Base-by-base conservation (phyloP, 2,888 invertebrate species). In the Oligia fasciuncula region DNA sequence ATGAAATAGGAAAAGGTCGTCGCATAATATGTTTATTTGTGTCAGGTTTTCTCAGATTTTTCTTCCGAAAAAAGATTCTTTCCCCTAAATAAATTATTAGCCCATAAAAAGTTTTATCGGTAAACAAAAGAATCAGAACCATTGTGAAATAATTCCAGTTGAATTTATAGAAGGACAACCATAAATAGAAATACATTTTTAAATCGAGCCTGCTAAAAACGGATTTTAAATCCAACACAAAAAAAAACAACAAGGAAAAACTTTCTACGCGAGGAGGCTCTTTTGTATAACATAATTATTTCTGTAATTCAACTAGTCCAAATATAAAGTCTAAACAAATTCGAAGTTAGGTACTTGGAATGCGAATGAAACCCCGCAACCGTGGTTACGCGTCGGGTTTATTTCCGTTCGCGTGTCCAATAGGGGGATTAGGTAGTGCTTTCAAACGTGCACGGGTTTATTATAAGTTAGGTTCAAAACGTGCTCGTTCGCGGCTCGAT, bases 281-380 rank as follows among this genome's bases (percentile, higher is more conserved):
- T 62, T 71, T 84, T 85, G 43, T 81, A 19, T n/a, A 65, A 68
- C n/a, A 72, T 72, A 63, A 70, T 73, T 85, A 87, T 87, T 87
- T 60, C n/a, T 43, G 85, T 80, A 73, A 65, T 84, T 57, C 73
- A 80, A 87, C 60, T 51, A 63, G 29, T 76, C 65, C 73, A 76
- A 80, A 87, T 74, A 77, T 78, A 78, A 83, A 85, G 29, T 43
- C 51, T 35, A 11, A 60, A 79, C 70, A 66, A 85, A 71, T 83
- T 84, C 46, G n/a, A 23, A 60, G 82, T 70, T 67, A 43, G 9
- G 43, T 43, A 49, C 29, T 69, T n/a, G 68, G 35, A 74, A 76
- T 9, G 85, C 69, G 29, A 74, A 76, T 9, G 85, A 85, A 85
- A 74, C 81, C 87, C n/a, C n/a, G n/a, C 73, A 80, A 71, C 49